Conservation (phyloP, 2,113 vertebrate genomes). For the Paralichthys olivaceus region DNA sequence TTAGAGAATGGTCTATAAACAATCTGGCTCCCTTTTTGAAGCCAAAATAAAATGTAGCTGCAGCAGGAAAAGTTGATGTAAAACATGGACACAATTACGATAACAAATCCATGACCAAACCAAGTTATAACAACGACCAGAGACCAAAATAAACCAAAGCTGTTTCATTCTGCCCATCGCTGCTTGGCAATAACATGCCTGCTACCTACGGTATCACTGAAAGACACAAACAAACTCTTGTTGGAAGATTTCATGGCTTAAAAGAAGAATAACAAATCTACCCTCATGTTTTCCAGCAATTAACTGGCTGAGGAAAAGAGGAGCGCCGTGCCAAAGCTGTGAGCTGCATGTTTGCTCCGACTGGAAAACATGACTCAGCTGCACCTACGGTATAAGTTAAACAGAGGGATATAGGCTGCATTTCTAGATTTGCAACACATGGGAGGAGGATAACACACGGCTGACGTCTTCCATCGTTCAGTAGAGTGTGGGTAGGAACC, state of each 20-base stretch:
- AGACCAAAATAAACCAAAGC: slow-evolving; percentile 33
- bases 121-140: slow-evolving; percentile 2
- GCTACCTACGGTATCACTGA: slow-evolving; percentile 35
- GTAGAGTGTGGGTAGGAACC: not conserved
- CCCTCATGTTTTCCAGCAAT: slow-evolving; percentile 71
- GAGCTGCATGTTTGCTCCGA: slow-evolving; percentile 44
- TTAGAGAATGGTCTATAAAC: not conserved
- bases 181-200: slow-evolving; percentile 38
- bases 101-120: slow-evolving; percentile 14
- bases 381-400: slow-evolving; percentile 34
- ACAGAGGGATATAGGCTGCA: not conserved
- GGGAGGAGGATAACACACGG: not conserved
- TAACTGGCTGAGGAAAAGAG: slow-evolving; percentile 48
- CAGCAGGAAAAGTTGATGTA: slow-evolving; percentile 18
- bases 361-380: slow-evolving; percentile 70
- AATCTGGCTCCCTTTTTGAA: not conserved
- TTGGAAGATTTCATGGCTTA: slow-evolving; percentile 40
- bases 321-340: slow-evolving; percentile 38
- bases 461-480: not conserved
- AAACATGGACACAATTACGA: slow-evolving; percentile 21
- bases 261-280: slow-evolving; percentile 44
- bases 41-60: not conserved
- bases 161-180: slow-evolving; percentile 8
- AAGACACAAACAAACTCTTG: slow-evolving; percentile 16
- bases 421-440: not conserved